Percentiles rank a stretch among this genome's conserved stretches.
These are phyloP conservation scores for Morone saxatilis DNA, from an alignment of 2,113 vertebrate species.

Conservation along the genomic window DNA sequence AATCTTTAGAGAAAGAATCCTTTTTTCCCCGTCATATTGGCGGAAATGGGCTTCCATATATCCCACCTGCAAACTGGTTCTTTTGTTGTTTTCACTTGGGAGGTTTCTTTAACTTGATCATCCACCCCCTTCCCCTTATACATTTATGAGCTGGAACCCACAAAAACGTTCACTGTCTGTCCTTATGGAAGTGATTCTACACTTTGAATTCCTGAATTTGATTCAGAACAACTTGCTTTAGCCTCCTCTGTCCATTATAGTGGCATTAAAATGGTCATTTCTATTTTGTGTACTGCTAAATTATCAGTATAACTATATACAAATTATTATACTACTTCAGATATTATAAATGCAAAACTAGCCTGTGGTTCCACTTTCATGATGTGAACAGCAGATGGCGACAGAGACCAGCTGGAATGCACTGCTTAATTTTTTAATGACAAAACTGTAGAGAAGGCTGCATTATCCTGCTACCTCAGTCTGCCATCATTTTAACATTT, in stretches of 20 bases:
- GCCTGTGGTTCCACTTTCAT: neutral
- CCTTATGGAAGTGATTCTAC: too few species aligned
- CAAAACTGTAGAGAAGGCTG: neutral
- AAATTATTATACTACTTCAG: neutral
- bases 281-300: neutral
- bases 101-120: neutral
- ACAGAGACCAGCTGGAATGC: slow-evolving; percentile 42
- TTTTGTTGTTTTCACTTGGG: neutral
- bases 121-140: neutral
- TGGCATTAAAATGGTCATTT: neutral
- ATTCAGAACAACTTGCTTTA: neutral
- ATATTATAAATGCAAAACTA: neutral
- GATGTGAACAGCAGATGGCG: slow-evolving; percentile 77
- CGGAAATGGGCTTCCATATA: too few species aligned
- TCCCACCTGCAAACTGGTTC: too few species aligned
- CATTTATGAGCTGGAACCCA: neutral
- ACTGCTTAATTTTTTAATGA: neutral
- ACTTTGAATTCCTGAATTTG: too few species aligned
- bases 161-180: neutral
- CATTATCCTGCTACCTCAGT: neutral
- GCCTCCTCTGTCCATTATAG: neutral
- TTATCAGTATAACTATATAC: neutral
- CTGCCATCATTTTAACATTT: slow-evolving; percentile 6
- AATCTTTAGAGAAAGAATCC: too few species aligned
- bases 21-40: too few species aligned